Base-by-base conservation (phyloP, 2,113 vertebrate genomes). In the Apistogramma diplotaenia region DNA sequence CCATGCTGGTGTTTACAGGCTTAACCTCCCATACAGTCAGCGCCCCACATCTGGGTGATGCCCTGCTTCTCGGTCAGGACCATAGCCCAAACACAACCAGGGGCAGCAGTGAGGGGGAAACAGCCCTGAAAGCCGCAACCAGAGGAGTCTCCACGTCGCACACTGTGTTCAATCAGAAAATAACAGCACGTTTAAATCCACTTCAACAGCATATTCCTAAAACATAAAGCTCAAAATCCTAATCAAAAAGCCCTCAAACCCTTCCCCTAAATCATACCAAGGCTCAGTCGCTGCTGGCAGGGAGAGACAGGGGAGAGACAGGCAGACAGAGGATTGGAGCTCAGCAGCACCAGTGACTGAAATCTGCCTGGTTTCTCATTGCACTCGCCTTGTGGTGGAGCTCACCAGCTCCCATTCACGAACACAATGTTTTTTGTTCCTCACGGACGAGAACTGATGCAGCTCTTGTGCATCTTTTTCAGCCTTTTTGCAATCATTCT, bases 371-470 rank as follows among this genome's bases (percentile, higher is more conserved):
- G 70, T 90, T 91, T 86, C 89, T 94, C 92, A 91, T 79, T 78
- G 89, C 86, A 82, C 89, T 79, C 84, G 89, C 88, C 83, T 82
- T 81, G 78, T 89, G 90, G 62, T 72, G 87, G 89, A 92, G 89
- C 88, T 93, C 93, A 92, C 78, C 84, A 89, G 90, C 89, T 91
- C 85, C 91, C 85, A 88, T 89, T 90, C 89, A 90, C 81, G 53
- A 88, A 89, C 90, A 94, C 92, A 92, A 85, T 92, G 89, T 89
- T 89, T 88, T 93, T 92, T 93, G 90, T 93, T 90, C 88, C 74
- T 86, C 54, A 79, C 58, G 46, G 53, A 86, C 73, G 60, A 85
- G 81, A 89, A 92, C 87, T 89, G 89, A 93, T 92, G 90, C 89
- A 77, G 86, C 87, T 82, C 88, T 83, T 89, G 82, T 89, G 84